Evolutionary conservation across 2,797 vertebrate genomes (phyloP).

Genomic region (Chloroceryle inda): DNA sequence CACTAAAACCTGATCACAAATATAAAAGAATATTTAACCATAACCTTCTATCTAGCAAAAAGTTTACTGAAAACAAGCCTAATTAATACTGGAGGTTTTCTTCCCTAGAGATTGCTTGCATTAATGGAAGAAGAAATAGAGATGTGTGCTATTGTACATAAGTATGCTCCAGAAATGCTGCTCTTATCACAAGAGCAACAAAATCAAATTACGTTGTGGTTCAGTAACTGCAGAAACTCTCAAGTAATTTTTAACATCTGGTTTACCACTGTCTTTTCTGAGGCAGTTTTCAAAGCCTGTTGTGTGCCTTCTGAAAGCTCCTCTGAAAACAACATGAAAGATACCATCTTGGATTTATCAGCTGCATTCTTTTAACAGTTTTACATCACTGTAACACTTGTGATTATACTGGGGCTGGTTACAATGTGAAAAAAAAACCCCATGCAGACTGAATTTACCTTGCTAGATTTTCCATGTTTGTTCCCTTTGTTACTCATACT

Average conservation of each 20-base stretch:
- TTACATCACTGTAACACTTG: fast-evolving
- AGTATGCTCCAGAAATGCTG: neutral
- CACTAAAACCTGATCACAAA: neutral
- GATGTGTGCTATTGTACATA: neutral
- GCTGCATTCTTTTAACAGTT: neutral
- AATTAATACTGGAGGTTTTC: slow-evolving; percentile 1
- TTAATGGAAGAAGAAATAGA: neutral
- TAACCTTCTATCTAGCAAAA: neutral
- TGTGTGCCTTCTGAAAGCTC: neutral
- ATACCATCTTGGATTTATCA: neutral
- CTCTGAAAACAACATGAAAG: neutral
- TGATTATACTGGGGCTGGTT: neutral
- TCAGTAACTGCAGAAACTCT: neutral
- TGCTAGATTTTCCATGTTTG: neutral
- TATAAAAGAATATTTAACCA: neutral
- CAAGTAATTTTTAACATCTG: slow-evolving; percentile 12
- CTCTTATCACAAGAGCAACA: neutral
- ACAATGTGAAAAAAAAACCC: neutral
- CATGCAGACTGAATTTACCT: fast-evolving
- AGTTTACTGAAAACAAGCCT: neutral
- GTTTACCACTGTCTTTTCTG: slow-evolving; percentile 14
- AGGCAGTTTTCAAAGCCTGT: neutral
- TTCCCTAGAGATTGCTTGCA: neutral
- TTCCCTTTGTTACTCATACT: neutral
- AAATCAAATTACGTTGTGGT: slow-evolving; percentile 15